A percentile compares a stretch with the other conserved stretches of the same genome.
These are phyloP conservation scores for Fistularia tabacaria DNA, from an alignment of 2,797 vertebrate genomes.

Conservation along the genomic window DNA sequence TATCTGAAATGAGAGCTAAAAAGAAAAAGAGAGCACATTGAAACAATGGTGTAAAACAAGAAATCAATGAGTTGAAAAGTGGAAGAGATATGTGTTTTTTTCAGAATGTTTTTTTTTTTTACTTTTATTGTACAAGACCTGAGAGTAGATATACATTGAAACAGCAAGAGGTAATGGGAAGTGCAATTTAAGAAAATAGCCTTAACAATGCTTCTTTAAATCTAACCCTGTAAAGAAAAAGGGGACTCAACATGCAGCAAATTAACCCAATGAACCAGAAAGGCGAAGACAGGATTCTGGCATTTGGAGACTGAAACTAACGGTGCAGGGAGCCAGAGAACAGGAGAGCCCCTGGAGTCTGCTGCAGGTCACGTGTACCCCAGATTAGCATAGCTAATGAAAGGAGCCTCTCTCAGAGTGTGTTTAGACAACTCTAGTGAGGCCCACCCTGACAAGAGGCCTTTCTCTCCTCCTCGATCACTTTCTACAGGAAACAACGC, in stretches of 20 bases:
- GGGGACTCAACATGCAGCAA: constrained; percentile 21
- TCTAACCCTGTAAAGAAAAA: constrained; percentile 11
- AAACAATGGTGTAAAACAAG: too few species aligned
- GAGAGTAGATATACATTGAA: constrained; percentile 4
- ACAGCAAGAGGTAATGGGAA: not conserved
- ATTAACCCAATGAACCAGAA: constrained; percentile 42
- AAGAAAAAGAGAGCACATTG: too few species aligned
- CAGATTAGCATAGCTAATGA: constrained; percentile 74
- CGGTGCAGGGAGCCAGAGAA: constrained; percentile 23
- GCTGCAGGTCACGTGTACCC: constrained; percentile 54
- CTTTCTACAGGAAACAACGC: constrained; percentile 58
- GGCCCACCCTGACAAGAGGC: constrained; percentile 55
- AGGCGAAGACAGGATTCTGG: constrained; percentile 28
- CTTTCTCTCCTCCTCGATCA: constrained; percentile 60
- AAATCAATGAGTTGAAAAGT: too few species aligned
- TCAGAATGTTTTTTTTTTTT: too few species aligned
- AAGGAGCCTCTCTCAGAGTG: constrained; percentile 68
- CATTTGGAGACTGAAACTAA: constrained; percentile 40
- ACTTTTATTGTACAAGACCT: too few species aligned
- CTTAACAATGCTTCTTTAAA: constrained; percentile 25
- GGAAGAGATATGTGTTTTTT: too few species aligned
- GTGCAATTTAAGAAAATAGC: constrained; percentile 9
- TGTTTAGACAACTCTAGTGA: constrained; percentile 61
- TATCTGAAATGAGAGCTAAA: too few species aligned
- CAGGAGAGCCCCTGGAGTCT: constrained; percentile 47